These are phyloP conservation scores for Melitaea athalia DNA, from an alignment of 2,888 invertebrate genomes.

Conservation along the genomic window DNA sequence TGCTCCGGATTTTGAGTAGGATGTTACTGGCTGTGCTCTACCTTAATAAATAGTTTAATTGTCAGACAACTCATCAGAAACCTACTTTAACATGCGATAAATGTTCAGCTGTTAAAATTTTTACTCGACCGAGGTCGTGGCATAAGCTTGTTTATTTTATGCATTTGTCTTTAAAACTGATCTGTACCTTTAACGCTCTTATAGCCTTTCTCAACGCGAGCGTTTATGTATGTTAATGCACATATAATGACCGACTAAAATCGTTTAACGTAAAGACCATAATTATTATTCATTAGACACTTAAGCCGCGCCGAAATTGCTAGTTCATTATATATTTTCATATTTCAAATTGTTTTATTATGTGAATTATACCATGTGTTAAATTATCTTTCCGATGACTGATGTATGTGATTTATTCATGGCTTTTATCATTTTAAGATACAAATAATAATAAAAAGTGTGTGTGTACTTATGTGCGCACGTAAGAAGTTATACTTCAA, in stretches of 20 bases:
- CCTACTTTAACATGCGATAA: too few species aligned
- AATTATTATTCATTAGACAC: constrained; percentile 36
- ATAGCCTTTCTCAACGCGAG: not conserved
- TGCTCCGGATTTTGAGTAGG: too few species aligned
- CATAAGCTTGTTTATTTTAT: too few species aligned
- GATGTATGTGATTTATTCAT: not conserved
- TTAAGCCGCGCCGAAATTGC: constrained; percentile 27
- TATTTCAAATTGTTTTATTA: constrained; percentile 10
- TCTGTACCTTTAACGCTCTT: not conserved
- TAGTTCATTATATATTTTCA: constrained; percentile 26
- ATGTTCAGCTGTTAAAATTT: too few species aligned
- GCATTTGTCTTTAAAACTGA: too few species aligned
- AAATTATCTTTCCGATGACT: not conserved
- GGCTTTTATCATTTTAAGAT: not conserved
- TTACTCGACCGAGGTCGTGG: too few species aligned
- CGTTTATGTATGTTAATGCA: constrained; percentile 43
- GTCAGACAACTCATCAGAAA: too few species aligned
- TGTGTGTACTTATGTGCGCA: too few species aligned
- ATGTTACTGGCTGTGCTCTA: too few species aligned
- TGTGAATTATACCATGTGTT: not conserved
- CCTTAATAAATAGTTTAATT: too few species aligned
- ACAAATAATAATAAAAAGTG: too few species aligned
- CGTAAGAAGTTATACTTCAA: too few species aligned
- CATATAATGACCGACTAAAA: constrained; percentile 43
- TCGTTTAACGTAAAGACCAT: constrained; percentile 37